Conservation (phyloP, 2,888 invertebrate species). For the Perizoma affinitatum region DNA sequence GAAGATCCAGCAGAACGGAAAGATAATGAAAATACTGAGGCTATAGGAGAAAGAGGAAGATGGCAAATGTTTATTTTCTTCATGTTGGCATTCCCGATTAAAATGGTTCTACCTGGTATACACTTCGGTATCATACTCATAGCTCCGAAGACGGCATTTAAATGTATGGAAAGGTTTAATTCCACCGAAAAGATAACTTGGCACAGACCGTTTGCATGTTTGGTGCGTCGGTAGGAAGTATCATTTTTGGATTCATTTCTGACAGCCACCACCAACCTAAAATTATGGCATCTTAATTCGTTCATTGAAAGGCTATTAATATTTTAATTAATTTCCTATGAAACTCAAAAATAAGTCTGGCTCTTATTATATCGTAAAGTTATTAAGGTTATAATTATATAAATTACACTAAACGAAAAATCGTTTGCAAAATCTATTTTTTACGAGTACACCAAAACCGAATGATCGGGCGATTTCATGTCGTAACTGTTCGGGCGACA, state of each 20-base stretch:
- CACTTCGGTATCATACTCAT: conserved; percentile 88
- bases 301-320: not conserved
- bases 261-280: conserved; percentile 81
- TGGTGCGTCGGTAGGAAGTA: conserved; percentile 87
- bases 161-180: conserved; percentile 61
- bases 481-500: no score
- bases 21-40: conserved; percentile 46
- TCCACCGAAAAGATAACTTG: conserved; percentile 69
- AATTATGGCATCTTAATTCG: not conserved
- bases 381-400: no score
- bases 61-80: conserved; percentile 86
- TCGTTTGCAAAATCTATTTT: no score
- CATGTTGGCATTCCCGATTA: conserved; percentile 83
- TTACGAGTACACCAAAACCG: no score
- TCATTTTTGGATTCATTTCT: conserved; percentile 86
- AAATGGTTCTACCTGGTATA: conserved; percentile 88
- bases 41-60: conserved; percentile 76
- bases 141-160: conserved; percentile 84
- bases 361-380: no score
- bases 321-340: no score
- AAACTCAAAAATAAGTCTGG: no score
- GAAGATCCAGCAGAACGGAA: conserved; percentile 6
- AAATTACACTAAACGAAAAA: no score
- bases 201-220: conserved; percentile 88
- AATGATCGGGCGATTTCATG: no score